Percentiles rank a stretch among this genome's conserved stretches.
These are phyloP conservation scores for Eurypyga helias DNA, from an alignment of 2,113 vertebrate genomes.

Conservation along the genomic window DNA sequence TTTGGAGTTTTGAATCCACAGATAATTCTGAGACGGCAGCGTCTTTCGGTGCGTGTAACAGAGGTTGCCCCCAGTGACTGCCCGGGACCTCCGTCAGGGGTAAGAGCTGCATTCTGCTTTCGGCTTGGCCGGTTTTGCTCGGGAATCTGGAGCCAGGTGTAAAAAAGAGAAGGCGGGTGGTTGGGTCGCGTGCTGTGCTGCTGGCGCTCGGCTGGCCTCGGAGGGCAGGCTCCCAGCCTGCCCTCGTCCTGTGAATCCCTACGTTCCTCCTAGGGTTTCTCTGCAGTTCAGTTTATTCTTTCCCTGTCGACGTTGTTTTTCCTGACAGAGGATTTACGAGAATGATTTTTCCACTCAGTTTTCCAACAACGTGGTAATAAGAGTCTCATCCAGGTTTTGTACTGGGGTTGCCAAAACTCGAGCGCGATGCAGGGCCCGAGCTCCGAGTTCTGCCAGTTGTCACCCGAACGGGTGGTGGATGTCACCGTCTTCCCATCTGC, in stretches of 20 bases:
- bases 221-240: background rate
- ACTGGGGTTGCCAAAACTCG: background rate
- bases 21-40: background rate
- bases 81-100: background rate
- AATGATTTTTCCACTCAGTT: background rate
- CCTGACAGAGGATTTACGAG: conserved; percentile 15
- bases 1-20: background rate
- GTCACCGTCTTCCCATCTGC: rapidly evolving
- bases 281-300: background rate
- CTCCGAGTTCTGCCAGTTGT: background rate
- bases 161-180: background rate
- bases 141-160: background rate
- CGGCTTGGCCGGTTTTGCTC: background rate
- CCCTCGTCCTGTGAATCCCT: no score
- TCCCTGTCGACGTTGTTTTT: background rate
- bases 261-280: background rate
- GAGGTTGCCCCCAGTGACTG: background rate
- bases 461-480: rapidly evolving
- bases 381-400: background rate
- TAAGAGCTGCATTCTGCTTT: background rate
- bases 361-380: conserved; percentile 35
- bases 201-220: background rate
- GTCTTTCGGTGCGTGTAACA: rapidly evolving
- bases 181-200: rapidly evolving
- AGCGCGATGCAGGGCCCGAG: background rate